Base-by-base conservation (phyloP, 2,888 invertebrate genomes). In the Malthinus flaveolus region DNA sequence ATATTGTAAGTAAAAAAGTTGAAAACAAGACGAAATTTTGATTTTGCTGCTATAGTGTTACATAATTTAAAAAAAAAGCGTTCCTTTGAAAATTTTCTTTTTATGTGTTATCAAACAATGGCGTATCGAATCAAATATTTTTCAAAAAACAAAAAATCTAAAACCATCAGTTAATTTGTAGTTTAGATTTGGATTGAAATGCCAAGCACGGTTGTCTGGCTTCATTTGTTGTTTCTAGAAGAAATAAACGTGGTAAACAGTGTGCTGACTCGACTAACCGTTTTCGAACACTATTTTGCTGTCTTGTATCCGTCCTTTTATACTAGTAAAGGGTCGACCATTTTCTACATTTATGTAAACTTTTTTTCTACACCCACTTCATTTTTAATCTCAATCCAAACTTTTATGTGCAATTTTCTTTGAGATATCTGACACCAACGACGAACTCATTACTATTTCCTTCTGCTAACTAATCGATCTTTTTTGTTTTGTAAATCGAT, bases 161-260 rank as follows among this genome's bases (percentile, higher is more conserved):
- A 52, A 51, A 47, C 47, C 39, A 47, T 42, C 39, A 35, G 54
- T 59, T 54, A 59, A 54, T 59, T 59, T 53, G 53, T 59, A 52
- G 54, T 54, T 49, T 45, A 53, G 47, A 48, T 37, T 45, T 48
- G 37, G 52, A 59, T 53, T 59, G 54, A 44, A 54, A 59, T 59
- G 54, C 59, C 45, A 55, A 59, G 49, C 59, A 59, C 59, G 59
- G 59, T 59, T 59, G 59, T 54, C 54, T 59, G 50, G 59, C 49
- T 53, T 59, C 59, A 59, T 59, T 59, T 59, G 54, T 59, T 59
- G 53, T 55, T 59, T 59, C 53, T 59, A 54, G 54, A 44, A 59
- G 59, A 59, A 59, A 59, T 59, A 59, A 59, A 59, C 59, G 52
- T 52, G 48, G 59, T 54, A 59, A 59, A 59, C 59, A 59, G 48